Evolutionary conservation across 2,113 vertebrate genomes (phyloP), one percentile per base, ranked within the genome.

Genomic region (Ochotona princeps): DNA sequence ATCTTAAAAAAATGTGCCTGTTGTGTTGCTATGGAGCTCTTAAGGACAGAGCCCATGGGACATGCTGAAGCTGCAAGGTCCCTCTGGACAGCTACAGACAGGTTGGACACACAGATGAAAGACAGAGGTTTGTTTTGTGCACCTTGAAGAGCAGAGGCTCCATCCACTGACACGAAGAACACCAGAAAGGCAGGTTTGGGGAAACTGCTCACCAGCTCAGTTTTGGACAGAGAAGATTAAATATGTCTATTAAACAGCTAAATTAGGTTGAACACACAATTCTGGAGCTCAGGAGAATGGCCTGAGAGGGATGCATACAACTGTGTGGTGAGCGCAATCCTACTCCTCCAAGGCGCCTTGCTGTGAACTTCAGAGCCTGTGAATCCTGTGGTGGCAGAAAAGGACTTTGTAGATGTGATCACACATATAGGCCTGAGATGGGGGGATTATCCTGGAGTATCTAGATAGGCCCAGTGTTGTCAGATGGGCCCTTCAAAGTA

Each of bases 241-340:
- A 84, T n/a, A 35, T 35, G 9, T 81, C 85, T 87, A 61, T 63
- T 81, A 85, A 32, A 74, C 25, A 57, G 26, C 65, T 90, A 86
- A 69, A 57, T 6, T 14, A 23, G 30, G 10, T 3, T 83, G 70
- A 73, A 47, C 72, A 57, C 13, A n/a, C 2, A 26, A 32, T 73
- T 82, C 85, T 67, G 47, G 51, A 90, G 38, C 65, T 72, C 44
- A 54, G n/a, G 23, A 83, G 32, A 74, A 87, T 32, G 28, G 8
- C 49, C 5, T 47, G 70, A 7, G 32, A 26, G 54, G 20, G 18
- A 91, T 35, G 88, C 5, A 51, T 61, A n/a, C 69, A 67, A 61
- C 20, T 76, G 88, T 20, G n/a, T n/a, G n/a, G n/a, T n/a, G n/a
- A n/a, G n/a, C n/a, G n/a, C n/a, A n/a, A n/a, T n/a, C n/a, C n/a